Percentiles rank a stretch among this genome's conserved stretches.
phyloP scores from a whole-genome alignment of 1,140 invertebrate species.

The Micrasema longulum region DNA sequence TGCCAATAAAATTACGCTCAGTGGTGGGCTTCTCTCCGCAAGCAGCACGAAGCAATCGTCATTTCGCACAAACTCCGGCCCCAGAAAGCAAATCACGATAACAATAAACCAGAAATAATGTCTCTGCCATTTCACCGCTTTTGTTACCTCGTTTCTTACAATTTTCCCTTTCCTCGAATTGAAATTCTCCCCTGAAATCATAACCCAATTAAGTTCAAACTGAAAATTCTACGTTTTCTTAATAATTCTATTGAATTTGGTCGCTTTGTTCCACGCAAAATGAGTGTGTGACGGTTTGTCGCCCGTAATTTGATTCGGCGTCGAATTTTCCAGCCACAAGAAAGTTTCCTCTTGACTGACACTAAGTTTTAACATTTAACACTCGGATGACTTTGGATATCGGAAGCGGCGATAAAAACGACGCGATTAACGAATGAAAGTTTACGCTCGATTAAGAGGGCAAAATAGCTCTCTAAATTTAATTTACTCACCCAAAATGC shows the following conservation, averaged over 20 bases:
- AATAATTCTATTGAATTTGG: conserved; percentile 49
- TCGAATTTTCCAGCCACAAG: conserved; percentile 36
- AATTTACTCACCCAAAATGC: background rate
- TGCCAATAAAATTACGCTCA: conserved; percentile 29
- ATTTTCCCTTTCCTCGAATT: conserved; percentile 12
- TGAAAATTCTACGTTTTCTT: conserved; percentile 43
- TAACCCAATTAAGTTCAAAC: conserved; percentile 48
- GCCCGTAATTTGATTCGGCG: conserved; percentile 44
- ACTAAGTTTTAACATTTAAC: conserved; percentile 17
- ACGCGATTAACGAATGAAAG: background rate
- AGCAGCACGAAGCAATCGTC: conserved; percentile 6
- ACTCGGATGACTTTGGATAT: conserved; percentile 10
- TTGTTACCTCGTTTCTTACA: conserved; percentile 17
- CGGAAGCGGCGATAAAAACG: background rate
- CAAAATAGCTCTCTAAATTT: background rate
- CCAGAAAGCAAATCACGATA: conserved; percentile 5
- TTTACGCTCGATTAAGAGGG: background rate
- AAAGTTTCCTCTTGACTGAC: conserved; percentile 40
- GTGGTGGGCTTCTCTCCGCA: background rate
- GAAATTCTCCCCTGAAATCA: conserved; percentile 32
- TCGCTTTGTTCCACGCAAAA: conserved; percentile 40
- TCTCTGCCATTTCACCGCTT: conserved; percentile 23
- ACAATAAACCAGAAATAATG: conserved; percentile 34
- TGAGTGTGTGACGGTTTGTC: conserved; percentile 51
- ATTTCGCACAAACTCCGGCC: conserved; percentile 12